Evolutionary conservation across 2,888 invertebrate species (phyloP), one percentile per base, ranked within the genome.

Genomic region (Papilio demoleus): DNA sequence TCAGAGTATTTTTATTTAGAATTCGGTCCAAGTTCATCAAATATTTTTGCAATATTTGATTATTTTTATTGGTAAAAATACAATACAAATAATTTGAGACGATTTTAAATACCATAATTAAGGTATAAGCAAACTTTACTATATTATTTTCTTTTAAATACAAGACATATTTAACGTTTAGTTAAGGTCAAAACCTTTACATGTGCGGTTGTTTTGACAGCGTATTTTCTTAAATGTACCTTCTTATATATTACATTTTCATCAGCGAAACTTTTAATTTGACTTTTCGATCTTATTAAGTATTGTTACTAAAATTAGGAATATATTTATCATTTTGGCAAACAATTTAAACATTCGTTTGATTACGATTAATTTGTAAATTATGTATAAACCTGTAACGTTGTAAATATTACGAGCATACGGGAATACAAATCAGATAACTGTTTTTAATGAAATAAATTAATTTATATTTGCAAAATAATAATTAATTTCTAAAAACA

Each of bases 1-100:
- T 12, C 74, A 72, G 60, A 68, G 68, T 63, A 58, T 68, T 72
- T 75, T 74, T 75, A 62, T 70, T 63, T 68, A 67, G 78, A 83
- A 82, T 84, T 85, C 83, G 85, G 86, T 87, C 84, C 86, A 86
- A 86, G 85, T 83, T 80, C 73, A 70, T 65, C 60, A 59, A 60
- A 22, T 60, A 9, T n/a, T 40, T 40, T 31, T 12, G 12, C 22
- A 17, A 36, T 34, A 34, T n/a, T 12, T 12, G n/a, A 17, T 8
- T 61, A 5, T 61, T 64, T 53, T 42, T 4, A 36, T 22, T 3
- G 2, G 8, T 12, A 4, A 50, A 19, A 62, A 31, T 31, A 19
- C 17, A 17, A 27, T 14, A 53, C 4, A 8, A 53, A 27, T n/a
- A 1, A 14, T 24, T 24, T 9, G 19, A 45, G 9, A 11, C 0